Conservation (phyloP, 2,888 invertebrate species). For the Ornithoptera alexandrae region DNA sequence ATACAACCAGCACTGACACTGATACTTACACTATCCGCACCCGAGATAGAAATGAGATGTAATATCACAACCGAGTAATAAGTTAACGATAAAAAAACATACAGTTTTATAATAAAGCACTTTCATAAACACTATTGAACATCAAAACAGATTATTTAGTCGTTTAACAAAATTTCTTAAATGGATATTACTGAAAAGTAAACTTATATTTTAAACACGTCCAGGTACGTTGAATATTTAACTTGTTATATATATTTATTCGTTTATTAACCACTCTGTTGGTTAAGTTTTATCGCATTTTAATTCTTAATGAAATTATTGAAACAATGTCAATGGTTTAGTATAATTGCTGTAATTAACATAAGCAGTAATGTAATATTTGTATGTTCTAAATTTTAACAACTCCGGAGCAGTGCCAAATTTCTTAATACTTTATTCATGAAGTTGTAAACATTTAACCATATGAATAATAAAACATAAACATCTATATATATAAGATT, state of each 20-base stretch:
- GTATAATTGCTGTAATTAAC: neutral
- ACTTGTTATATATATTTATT: neutral
- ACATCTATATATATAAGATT: too few species aligned
- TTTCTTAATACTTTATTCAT: too few species aligned
- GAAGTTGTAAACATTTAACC: too few species aligned
- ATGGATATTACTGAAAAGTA: neutral
- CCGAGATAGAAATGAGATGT: conserved; percentile 20
- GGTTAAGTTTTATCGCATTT: neutral
- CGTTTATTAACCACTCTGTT: neutral
- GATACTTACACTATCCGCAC: conserved; percentile 13
- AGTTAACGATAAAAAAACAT: conserved; percentile 14
- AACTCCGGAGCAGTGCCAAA: neutral
- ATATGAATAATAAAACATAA: too few species aligned
- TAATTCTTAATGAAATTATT: neutral
- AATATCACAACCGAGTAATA: conserved; percentile 1
- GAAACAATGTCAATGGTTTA: neutral
- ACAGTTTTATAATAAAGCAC: neutral
- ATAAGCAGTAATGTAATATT: neutral
- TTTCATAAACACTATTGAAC: neutral
- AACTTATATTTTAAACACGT: neutral
- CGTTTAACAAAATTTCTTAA: neutral
- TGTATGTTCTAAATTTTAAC: neutral
- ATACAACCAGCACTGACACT: conserved; percentile 8
- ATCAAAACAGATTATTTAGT: neutral
- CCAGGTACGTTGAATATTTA: neutral